Evolutionary conservation across 2,797 vertebrate genomes (phyloP).

Genomic region (Notoglanidium macrostoma): DNA sequence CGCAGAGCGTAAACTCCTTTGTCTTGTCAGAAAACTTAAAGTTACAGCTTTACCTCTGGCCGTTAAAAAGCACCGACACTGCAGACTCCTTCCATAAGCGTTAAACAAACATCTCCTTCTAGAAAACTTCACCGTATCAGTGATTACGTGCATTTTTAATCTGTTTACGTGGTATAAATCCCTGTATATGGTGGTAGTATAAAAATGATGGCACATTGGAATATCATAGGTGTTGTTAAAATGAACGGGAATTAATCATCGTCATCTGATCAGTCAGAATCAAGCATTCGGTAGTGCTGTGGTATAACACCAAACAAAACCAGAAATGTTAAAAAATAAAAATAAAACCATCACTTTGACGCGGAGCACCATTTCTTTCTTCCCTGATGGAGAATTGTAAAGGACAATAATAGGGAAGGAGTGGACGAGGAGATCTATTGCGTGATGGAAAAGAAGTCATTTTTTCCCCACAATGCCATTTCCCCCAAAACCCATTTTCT

Average conservation of each 20-base stretch:
- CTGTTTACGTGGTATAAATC: neutral
- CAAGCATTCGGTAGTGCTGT: neutral
- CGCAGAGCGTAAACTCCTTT: neutral
- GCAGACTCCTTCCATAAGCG: neutral
- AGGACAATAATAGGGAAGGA: slow-evolving; percentile 28
- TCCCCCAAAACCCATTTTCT: slow-evolving; percentile 53
- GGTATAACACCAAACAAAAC: neutral
- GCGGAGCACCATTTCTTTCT: slow-evolving; percentile 20
- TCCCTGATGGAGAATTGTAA: slow-evolving; percentile 28
- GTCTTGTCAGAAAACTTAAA: neutral
- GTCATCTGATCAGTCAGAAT: neutral
- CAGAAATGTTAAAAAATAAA: neutral
- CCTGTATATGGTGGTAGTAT: neutral
- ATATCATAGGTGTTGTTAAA: neutral
- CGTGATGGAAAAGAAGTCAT: slow-evolving; percentile 43
- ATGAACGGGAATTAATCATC: too few species aligned
- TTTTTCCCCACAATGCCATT: slow-evolving; percentile 47
- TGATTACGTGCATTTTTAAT: neutral
- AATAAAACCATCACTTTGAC: neutral
- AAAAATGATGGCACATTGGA: neutral
- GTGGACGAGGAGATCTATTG: slow-evolving; percentile 51
- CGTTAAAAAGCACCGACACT: neutral
- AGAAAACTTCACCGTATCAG: neutral
- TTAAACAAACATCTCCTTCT: neutral
- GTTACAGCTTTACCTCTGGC: neutral